These are phyloP conservation scores for Hymenopus coronatus DNA, from an alignment of 2,888 invertebrate species.

Conservation along the genomic window DNA sequence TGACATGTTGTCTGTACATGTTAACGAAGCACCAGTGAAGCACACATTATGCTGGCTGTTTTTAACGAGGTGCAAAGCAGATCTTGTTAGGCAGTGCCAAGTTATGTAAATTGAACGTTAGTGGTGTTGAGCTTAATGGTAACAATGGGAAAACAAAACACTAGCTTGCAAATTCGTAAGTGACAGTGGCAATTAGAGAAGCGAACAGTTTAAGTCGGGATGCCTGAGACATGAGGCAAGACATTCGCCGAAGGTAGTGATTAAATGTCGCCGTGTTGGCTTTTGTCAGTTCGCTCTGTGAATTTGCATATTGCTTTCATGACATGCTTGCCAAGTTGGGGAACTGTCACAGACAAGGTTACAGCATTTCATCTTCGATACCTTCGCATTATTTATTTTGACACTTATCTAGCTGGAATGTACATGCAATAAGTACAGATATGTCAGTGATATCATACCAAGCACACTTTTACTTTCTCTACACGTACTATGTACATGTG, in stretches of 20 bases:
- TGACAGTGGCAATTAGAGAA: background rate
- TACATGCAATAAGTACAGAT: too few species aligned
- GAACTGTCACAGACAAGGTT: background rate
- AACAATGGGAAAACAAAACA: background rate
- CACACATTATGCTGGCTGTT: background rate
- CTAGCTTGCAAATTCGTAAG: background rate
- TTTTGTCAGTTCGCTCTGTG: too few species aligned
- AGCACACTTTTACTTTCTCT: too few species aligned
- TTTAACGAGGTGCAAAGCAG: background rate
- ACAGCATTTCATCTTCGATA: too few species aligned
- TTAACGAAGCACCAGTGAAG: background rate
- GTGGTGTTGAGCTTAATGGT: background rate
- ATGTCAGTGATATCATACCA: too few species aligned
- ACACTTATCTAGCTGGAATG: too few species aligned
- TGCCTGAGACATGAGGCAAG: background rate
- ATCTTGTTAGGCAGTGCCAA: background rate
- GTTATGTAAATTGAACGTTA: background rate
- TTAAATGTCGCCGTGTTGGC: background rate
- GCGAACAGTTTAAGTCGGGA: background rate
- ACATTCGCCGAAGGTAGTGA: background rate
- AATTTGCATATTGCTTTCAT: background rate
- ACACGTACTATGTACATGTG: too few species aligned
- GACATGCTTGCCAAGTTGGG: background rate
- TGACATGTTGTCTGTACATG: background rate
- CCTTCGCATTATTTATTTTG: too few species aligned